Percentiles rank a stretch among this genome's conserved stretches.
phyloP scores from a whole-genome alignment of 30 jellyfish, hydroid and myxozoan genomes.

The Hydractinia symbiolongicarpus region DNA sequence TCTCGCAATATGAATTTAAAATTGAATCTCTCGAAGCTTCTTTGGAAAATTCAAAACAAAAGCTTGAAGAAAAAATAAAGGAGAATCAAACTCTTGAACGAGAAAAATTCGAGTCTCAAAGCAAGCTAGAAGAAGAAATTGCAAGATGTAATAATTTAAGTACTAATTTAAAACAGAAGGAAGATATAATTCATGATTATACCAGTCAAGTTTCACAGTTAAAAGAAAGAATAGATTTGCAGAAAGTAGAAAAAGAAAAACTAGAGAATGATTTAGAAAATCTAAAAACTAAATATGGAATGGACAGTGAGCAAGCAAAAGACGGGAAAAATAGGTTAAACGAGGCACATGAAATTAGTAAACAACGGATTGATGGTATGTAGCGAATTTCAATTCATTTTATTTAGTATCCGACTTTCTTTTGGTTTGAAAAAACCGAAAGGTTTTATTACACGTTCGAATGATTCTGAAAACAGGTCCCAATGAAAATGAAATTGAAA shows the following conservation, averaged over 20 bases:
- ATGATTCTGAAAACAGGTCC: too few relatives aligned
- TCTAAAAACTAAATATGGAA: neutral
- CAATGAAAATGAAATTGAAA: too few relatives aligned
- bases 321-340: neutral
- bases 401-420: too few relatives aligned
- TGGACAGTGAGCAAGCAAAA: neutral
- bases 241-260: neutral
- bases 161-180: conserved; percentile 35
- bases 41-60: conserved; percentile 37
- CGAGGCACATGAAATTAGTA: conserved; percentile 13
- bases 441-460: too few relatives aligned
- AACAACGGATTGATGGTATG: conserved; percentile 26
- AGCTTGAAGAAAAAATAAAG: conserved; percentile 32
- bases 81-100: conserved; percentile 42
- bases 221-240: neutral
- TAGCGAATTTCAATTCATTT: neutral
- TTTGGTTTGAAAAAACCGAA: neutral
- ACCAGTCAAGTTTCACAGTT: neutral
- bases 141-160: conserved; percentile 28
- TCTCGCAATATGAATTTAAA: conserved; percentile 49
- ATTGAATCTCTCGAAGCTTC: conserved; percentile 52
- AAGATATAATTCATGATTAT: conserved; percentile 15
- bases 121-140: conserved; percentile 38
- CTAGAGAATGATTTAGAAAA: conserved; percentile 14
- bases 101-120: conserved; percentile 7